Evolutionary conservation across 1,140 invertebrate species (phyloP).

Genomic region (Trichonephila inaurata): DNA sequence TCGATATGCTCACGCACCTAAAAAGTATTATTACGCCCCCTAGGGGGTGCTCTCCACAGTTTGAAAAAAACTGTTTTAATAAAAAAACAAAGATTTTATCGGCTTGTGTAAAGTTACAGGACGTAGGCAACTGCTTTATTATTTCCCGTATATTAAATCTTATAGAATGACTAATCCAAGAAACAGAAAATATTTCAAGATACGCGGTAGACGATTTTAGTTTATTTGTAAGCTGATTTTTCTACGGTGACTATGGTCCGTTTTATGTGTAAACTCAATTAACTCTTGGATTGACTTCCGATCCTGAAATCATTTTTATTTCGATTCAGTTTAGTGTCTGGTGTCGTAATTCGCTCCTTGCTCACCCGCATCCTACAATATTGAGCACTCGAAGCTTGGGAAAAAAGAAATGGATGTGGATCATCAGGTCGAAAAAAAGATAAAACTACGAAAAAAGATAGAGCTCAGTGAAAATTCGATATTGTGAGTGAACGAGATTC

Average conservation of each 20-base stretch:
- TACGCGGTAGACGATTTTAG: too few species aligned
- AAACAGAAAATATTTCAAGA: neutral
- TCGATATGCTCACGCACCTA: too few species aligned
- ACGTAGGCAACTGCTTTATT: neutral
- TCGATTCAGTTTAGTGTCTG: slow-evolving; percentile 11
- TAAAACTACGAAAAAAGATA: slow-evolving; percentile 6
- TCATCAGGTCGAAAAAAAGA: slow-evolving; percentile 28
- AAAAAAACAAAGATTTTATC: too few species aligned
- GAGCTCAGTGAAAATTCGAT: slow-evolving; percentile 34
- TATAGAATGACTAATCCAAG: neutral
- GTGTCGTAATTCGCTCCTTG: neutral
- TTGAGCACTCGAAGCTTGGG: neutral
- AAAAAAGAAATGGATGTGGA: slow-evolving; percentile 3
- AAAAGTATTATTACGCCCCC: too few species aligned
- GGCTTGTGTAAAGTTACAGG: too few species aligned
- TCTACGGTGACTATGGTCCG: neutral
- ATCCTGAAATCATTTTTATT: slow-evolving; percentile 29
- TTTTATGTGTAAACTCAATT: slow-evolving; percentile 47
- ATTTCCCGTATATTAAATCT: neutral
- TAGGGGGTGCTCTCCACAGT: too few species aligned
- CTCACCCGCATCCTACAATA: slow-evolving; percentile 13
- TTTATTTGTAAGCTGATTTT: too few species aligned
- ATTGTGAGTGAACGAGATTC: slow-evolving; percentile 38
- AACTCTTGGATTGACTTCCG: neutral
- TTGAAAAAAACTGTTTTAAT: too few species aligned